Evolutionary conservation across 2,797 vertebrate species (phyloP).

Genomic region (Philypnodon macrostomus): DNA sequence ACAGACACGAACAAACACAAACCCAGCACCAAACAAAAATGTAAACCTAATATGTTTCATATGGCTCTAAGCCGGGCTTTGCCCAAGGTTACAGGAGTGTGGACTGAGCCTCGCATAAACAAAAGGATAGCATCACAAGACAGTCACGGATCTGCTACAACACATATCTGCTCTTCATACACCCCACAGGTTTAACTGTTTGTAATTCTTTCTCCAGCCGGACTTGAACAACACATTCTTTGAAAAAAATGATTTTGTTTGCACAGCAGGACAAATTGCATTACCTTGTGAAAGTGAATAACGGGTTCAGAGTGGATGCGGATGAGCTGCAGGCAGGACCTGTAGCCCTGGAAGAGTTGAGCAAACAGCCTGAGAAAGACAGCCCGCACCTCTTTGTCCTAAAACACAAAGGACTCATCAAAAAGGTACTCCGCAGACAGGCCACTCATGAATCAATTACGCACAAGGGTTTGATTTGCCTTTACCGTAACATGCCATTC

Average conservation of each 20-base stretch:
- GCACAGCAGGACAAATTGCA: conserved; percentile 30
- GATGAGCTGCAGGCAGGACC: conserved; percentile 97
- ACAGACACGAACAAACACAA: conserved; percentile 76
- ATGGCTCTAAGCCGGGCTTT: conserved; percentile 61
- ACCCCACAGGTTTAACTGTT: conserved; percentile 48
- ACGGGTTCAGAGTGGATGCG: conserved; percentile 96
- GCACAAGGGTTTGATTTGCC: conserved; percentile 24
- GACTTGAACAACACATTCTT: conserved; percentile 34
- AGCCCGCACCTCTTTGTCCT: conserved; percentile 97
- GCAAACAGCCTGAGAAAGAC: conserved; percentile 97
- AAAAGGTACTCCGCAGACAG: conserved; percentile 39
- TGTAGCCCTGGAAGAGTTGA: conserved; percentile 97
- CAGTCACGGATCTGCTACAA: conserved; percentile 31
- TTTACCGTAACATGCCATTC: conserved; percentile 28
- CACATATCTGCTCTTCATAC: conserved; percentile 29
- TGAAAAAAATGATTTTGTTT: conserved; percentile 43
- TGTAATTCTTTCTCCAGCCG: conserved; percentile 35
- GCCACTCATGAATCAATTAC: conserved; percentile 32
- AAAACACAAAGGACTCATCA: conserved; percentile 45
- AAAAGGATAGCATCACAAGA: conserved; percentile 41
- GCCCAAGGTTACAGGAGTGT: conserved; percentile 53
- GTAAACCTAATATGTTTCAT: conserved; percentile 72
- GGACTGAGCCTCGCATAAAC: conserved; percentile 52
- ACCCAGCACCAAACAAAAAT: conserved; percentile 60
- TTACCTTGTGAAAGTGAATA: conserved; percentile 99